Evolutionary conservation across 2,888 invertebrate species (phyloP), one percentile per base, ranked within the genome.

Genomic region (Cosmorhoe ocellata): DNA sequence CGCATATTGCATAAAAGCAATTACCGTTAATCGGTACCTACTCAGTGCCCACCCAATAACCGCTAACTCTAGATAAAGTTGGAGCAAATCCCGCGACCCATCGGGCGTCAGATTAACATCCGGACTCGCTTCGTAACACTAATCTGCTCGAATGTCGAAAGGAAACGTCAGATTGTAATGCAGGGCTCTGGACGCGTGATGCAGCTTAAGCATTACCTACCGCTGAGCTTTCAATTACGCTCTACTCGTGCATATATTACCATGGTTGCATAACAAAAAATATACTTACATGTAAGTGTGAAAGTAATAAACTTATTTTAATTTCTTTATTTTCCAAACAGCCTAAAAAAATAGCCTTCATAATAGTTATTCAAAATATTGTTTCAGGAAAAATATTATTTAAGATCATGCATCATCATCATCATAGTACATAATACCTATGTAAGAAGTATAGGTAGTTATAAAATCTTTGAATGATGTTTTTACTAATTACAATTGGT

Each of bases 141-240:
- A 88, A 90, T 89, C 90, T 89, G 83, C 85, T 90, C 85, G 83
- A 86, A 90, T 85, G 89, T 88, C 90, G 84, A 86, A 83, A 89
- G 90, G 90, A 91, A 90, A 91, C 83, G 90, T 91, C 90, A 84
- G 90, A 89, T 90, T 86, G 89, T 84, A 85, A 85, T 77, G 79
- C 82, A 84, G 84, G 80, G 83, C 79, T 71, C 71, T 63, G 75
- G 76, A 70, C 74, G 72, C 72, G 74, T 81, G 84, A 81, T 77
- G 82, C 69, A 81, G 84, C 81, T 87, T 86, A 85, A 74, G 62
- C 59, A 45, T 71, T 73, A 79, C 81, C 80, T 76, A 79, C 81
- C 79, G 76, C 80, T 78, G 74, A 78, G 76, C 50, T 51, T 56
- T 56, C 56, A 52, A 56, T 63, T 64, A 64, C 51, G 47, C 50